Evolutionary conservation across 2,113 vertebrate species (phyloP), one percentile per base, ranked within the genome.

Genomic region (Etheostoma cragini): DNA sequence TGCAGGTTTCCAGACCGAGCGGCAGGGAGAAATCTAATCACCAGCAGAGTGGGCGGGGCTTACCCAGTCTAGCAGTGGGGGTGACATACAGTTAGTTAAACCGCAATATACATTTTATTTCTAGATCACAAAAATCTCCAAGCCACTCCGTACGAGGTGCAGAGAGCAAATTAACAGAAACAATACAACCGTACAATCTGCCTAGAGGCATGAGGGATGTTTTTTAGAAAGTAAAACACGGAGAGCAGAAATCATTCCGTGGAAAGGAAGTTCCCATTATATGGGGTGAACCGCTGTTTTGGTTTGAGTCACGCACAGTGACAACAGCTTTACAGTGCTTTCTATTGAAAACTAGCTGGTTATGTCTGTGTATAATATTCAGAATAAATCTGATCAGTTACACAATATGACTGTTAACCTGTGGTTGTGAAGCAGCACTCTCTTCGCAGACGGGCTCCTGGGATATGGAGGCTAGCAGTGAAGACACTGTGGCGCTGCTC

Each of bases 401-500:
- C 19, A 78, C 14, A 15, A 3, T 24, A 21, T 62, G 73, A 1
- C 30, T 21, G 26, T 14, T 61, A 69, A 93, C 93, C 94, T 91
- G 76, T 72, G 80, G 63, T 13, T 60, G 76, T 16, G 78, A 67
- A 58, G 80, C 47, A 26, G 42, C 19, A 0, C 13, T 76, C 35
- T 89, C 82, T 69, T 80, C 81, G 33, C 85, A 21, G 26, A 63
- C 53, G 1, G 70, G 79, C n/a, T 89, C 72, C 75, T 85, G 77
- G 2, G 88, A 24, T 8, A 75, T 92, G 76, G 91, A 72, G 79
- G 91, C 73, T 94, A 96, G 90, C 4, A 96, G 91, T 0, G 95
- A 96, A 11, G 93, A 92, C 50, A 93, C 72, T 3, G 91, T 72
- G 65, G 94, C 90, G 14, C 87, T 91, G 85, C 89, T 93, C 90